phyloP scores from a whole-genome alignment of 2,113 vertebrate genomes.

The Sorex fumeus region DNA sequence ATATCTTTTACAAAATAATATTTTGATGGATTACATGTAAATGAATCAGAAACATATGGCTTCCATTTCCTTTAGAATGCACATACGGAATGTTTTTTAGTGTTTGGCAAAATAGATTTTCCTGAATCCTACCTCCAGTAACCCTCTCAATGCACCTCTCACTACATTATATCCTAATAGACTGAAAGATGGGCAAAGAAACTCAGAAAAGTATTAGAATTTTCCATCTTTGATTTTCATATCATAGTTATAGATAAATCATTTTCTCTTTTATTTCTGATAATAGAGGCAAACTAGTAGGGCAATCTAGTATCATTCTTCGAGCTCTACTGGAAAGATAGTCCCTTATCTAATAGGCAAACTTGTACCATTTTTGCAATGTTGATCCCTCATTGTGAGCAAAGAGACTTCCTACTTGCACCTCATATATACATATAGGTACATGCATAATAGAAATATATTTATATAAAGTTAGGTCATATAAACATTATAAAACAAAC shows the following conservation, averaged over 20 bases:
- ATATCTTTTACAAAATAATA: slow-evolving; percentile 84
- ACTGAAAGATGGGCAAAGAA: not conserved
- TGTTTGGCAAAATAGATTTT: slow-evolving; percentile 74
- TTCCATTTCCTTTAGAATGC: slow-evolving; percentile 78
- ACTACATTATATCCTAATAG: not conserved
- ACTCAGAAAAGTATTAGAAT: not conserved
- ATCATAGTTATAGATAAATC: not conserved
- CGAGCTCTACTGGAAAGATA: not conserved
- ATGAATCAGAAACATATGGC: slow-evolving; percentile 84
- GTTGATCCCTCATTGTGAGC: not conserved
- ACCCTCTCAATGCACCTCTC: not conserved
- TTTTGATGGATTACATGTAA: slow-evolving; percentile 86
- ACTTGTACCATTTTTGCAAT: not conserved
- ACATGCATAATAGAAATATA: no score
- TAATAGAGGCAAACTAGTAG: not conserved
- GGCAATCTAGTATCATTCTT: not conserved
- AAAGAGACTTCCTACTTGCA: not conserved
- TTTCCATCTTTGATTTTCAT: not conserved
- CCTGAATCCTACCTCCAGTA: slow-evolving; percentile 47
- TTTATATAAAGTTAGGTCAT: not conserved
- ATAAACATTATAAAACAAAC: not conserved
- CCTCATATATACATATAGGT: no score
- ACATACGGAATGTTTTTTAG: slow-evolving; percentile 66
- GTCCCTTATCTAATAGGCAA: not conserved
- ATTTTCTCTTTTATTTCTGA: not conserved